A percentile compares a stretch with the other conserved stretches of the same genome.
Conservation (phyloP, 2,888 invertebrate genomes). For the Cheilosia vulpina region DNA sequence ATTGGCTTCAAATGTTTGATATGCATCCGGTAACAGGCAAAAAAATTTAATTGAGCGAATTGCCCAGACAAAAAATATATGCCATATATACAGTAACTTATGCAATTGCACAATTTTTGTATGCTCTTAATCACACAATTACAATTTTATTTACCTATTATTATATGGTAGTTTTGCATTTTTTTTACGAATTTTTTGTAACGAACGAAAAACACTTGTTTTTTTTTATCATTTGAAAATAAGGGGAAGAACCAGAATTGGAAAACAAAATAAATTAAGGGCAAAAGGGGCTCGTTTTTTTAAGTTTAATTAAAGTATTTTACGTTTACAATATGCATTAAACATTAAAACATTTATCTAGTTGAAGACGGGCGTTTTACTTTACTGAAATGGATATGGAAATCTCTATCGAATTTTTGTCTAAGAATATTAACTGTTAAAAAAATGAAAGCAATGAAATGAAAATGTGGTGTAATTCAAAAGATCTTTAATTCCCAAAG, state of each 20-base stretch:
- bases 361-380: slow-evolving; percentile 48
- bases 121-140: slow-evolving; percentile 33
- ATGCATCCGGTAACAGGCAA: not conserved
- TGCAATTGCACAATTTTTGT: slow-evolving; percentile 64
- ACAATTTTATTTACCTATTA: slow-evolving; percentile 17
- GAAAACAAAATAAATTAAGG: slow-evolving; percentile 11
- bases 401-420: too few relatives aligned
- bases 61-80: slow-evolving; percentile 28
- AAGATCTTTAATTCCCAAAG: too few relatives aligned
- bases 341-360: slow-evolving; percentile 58
- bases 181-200: slow-evolving; percentile 40
- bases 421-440: too few relatives aligned
- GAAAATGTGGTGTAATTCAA: too few relatives aligned
- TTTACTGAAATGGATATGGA: not conserved
- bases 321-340: slow-evolving; percentile 62
- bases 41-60: not conserved
- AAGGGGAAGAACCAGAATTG: slow-evolving; percentile 13
- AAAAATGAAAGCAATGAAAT: too few relatives aligned
- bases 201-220: slow-evolving; percentile 2
- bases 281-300: slow-evolving; percentile 18
- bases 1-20: not conserved
- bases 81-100: slow-evolving; percentile 55
- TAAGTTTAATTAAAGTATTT: slow-evolving; percentile 46
- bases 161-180: slow-evolving; percentile 46
- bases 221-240: slow-evolving; percentile 16